Evolutionary conservation across 2,113 vertebrate species (phyloP).

Genomic region (Talpa occidentalis): DNA sequence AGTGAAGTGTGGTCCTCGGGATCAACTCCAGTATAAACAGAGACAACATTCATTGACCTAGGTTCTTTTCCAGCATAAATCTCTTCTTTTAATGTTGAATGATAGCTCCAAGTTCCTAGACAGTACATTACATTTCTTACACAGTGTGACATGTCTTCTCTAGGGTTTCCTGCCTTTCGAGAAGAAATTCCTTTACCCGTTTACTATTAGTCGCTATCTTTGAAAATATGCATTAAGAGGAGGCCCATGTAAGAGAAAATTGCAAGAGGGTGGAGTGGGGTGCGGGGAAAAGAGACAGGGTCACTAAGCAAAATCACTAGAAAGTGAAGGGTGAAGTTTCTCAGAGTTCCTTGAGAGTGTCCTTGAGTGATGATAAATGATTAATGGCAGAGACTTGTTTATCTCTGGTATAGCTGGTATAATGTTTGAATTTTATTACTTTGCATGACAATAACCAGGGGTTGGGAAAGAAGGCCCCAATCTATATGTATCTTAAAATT

Average conservation of each 20-base stretch:
- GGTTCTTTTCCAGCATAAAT: conserved; percentile 46
- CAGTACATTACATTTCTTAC: background rate
- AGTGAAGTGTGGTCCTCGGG: background rate
- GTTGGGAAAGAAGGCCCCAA: conserved; percentile 31
- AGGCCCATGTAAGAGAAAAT: conserved; percentile 33
- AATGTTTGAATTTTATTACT: conserved; percentile 40
- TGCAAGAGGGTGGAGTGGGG: background rate
- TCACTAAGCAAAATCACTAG: conserved; percentile 29
- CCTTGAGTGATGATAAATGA: conserved; percentile 77
- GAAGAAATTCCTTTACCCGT: conserved; percentile 55
- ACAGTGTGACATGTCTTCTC: conserved; percentile 17
- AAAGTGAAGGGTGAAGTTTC: conserved; percentile 52
- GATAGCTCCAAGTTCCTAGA: conserved; percentile 58
- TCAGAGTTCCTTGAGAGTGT: conserved; percentile 68
- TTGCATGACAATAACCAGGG: conserved; percentile 34
- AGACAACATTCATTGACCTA: conserved; percentile 36
- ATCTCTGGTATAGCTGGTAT: background rate
- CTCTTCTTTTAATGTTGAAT: conserved; percentile 61
- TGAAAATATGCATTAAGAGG: background rate
- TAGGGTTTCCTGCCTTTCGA: background rate
- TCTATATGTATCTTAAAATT: conserved; percentile 51
- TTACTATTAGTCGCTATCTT: conserved; percentile 35
- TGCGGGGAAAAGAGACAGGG: background rate
- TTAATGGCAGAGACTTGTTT: conserved; percentile 69
- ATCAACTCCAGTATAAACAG: background rate